Conservation (phyloP, 2,113 vertebrate species). For the Tympanuchus pallidicinctus region DNA sequence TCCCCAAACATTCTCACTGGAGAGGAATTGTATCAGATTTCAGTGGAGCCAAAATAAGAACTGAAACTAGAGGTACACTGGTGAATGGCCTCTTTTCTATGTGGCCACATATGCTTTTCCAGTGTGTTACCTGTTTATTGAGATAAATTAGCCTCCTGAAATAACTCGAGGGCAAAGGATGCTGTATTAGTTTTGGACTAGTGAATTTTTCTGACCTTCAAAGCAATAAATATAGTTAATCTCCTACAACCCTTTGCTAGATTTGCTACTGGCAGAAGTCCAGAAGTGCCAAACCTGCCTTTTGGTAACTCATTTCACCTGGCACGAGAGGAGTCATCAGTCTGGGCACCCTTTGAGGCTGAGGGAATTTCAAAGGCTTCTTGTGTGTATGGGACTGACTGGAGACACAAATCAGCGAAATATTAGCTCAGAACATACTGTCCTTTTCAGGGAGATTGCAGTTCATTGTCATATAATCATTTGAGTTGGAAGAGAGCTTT, state of each 20-base stretch:
- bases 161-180: neutral
- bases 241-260: neutral
- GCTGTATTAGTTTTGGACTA: conserved; percentile 1
- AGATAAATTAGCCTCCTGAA: neutral
- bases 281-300: neutral
- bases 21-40: neutral
- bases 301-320: neutral
- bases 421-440: neutral
- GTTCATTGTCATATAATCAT: neutral
- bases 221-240: neutral
- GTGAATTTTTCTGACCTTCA: neutral
- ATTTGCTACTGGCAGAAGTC: neutral
- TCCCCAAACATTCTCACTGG: neutral
- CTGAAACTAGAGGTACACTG: neutral
- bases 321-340: neutral
- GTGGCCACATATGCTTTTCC: neutral
- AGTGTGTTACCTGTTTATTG: neutral
- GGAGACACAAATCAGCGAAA: neutral
- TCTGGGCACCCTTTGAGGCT: neutral
- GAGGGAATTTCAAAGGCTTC: neutral
- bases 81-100: neutral
- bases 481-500: too few species aligned
- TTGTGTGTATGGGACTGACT: neutral
- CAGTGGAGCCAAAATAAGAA: neutral
- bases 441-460: neutral